These are phyloP conservation scores for Drosophila algonquin DNA, from an alignment of 2,888 invertebrate species.

Conservation along the genomic window DNA sequence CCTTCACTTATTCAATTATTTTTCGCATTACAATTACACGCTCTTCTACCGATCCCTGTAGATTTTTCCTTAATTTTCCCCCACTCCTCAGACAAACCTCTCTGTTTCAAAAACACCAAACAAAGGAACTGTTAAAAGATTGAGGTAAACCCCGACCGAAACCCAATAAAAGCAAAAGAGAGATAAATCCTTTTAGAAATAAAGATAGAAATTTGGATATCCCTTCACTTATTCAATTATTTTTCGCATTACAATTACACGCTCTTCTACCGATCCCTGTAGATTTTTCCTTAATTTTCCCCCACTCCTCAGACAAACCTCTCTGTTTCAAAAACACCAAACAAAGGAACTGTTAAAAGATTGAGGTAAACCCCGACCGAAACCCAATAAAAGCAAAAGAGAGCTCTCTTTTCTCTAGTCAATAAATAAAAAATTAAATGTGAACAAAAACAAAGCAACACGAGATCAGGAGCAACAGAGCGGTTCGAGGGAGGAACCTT, in stretches of 20 bases:
- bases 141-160: constrained; percentile 51
- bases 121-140: constrained; percentile 60
- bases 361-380: constrained; percentile 53
- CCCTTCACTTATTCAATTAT: constrained; percentile 14
- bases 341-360: constrained; percentile 61
- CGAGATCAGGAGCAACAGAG: constrained; percentile 27
- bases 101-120: constrained; percentile 42
- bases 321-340: constrained; percentile 35
- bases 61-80: constrained; percentile 11
- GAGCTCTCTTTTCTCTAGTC: constrained; percentile 27
- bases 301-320: constrained; percentile 29
- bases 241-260: constrained; percentile 20
- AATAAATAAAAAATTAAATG: constrained; percentile 73
- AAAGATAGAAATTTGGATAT: neutral
- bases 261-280: constrained; percentile 13
- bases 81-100: constrained; percentile 28
- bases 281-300: constrained; percentile 14
- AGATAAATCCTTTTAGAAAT: neutral
- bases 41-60: constrained; percentile 16
- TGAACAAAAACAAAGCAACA: constrained; percentile 69
- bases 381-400: constrained; percentile 28
- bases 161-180: no score
- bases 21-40: constrained; percentile 20
- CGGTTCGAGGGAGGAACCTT: neutral
- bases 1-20: constrained; percentile 14